phyloP scores from a whole-genome alignment of 2,888 invertebrate species.

The Ormyrus labotus region DNA sequence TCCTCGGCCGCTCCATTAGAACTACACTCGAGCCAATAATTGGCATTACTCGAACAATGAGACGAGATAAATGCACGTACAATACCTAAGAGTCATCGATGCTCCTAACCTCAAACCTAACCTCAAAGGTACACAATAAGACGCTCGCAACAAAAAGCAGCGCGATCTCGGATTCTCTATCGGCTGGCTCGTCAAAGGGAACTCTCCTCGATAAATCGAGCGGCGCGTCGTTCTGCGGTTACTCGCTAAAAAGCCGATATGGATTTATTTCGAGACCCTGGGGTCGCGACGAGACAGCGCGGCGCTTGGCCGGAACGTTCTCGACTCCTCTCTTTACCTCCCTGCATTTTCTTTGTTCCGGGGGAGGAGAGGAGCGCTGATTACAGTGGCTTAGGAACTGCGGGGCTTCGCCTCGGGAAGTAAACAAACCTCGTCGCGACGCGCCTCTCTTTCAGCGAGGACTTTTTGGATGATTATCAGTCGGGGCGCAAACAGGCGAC shows the following conservation, averaged over 20 bases:
- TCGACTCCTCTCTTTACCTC: conserved; percentile 11
- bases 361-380: not conserved
- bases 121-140: not conserved
- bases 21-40: not conserved
- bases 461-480: not conserved
- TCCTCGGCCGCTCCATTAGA: not conserved
- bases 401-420: conserved; percentile 52
- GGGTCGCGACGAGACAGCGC: conserved; percentile 19
- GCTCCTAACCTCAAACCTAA: conserved; percentile 9
- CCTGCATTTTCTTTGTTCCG: conserved; percentile 1
- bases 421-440: conserved; percentile 54
- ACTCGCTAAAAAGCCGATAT: conserved; percentile 10
- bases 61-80: too few species aligned
- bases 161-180: not conserved
- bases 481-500: not conserved
- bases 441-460: not conserved
- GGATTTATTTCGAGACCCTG: conserved; percentile 14
- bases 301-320: conserved; percentile 41
- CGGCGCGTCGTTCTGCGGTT: too few species aligned
- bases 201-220: too few species aligned
- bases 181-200: too few species aligned
- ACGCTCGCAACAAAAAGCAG: not conserved
- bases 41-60: too few species aligned
- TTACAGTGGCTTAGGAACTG: conserved; percentile 30
- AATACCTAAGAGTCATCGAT: not conserved